A percentile compares a stretch with the other conserved stretches of the same genome.
These are phyloP conservation scores for Caranx melampygus DNA, from an alignment of 2,113 vertebrate species.

Conservation along the genomic window DNA sequence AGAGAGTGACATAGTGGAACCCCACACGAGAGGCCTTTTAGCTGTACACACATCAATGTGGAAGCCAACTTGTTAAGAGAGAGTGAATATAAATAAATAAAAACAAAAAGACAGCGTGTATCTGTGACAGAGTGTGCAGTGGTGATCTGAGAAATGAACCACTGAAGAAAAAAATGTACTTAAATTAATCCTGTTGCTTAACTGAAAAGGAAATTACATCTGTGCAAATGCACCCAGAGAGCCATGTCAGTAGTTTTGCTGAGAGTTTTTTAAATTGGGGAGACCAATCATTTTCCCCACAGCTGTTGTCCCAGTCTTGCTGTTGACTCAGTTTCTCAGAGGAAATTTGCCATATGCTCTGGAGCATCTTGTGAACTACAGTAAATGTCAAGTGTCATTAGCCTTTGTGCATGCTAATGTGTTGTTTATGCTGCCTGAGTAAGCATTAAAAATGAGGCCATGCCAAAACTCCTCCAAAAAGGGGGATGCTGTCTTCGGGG, in stretches of 20 bases:
- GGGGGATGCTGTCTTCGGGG: constrained; percentile 36
- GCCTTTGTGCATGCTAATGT: constrained; percentile 74
- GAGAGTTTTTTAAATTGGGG: constrained; percentile 39
- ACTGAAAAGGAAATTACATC: constrained; percentile 14
- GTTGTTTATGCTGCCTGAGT: constrained; percentile 63
- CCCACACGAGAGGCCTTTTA: constrained; percentile 17
- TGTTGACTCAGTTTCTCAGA: constrained; percentile 73
- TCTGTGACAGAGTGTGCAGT: neutral
- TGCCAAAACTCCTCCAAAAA: constrained; percentile 43
- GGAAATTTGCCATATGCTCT: constrained; percentile 75
- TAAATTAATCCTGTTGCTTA: neutral
- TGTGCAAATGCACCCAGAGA: constrained; percentile 13
- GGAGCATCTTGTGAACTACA: constrained; percentile 76
- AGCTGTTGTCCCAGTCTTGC: constrained; percentile 61
- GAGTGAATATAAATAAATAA: constrained; percentile 10
- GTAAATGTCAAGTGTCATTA: constrained; percentile 79
- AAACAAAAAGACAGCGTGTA: neutral
- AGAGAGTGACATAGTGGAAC: constrained; percentile 25
- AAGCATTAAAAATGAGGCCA: constrained; percentile 51
- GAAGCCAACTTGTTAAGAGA: constrained; percentile 31
- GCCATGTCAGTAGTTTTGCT: neutral
- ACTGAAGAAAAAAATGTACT: constrained; percentile 3
- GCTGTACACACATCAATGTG: constrained; percentile 38
- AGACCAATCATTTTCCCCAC: constrained; percentile 52
- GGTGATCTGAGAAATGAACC: constrained; percentile 4